Percentiles rank a stretch among this genome's conserved stretches.
phyloP scores from a whole-genome alignment of 2,888 invertebrate species.

The Patella ulyssiponensis region DNA sequence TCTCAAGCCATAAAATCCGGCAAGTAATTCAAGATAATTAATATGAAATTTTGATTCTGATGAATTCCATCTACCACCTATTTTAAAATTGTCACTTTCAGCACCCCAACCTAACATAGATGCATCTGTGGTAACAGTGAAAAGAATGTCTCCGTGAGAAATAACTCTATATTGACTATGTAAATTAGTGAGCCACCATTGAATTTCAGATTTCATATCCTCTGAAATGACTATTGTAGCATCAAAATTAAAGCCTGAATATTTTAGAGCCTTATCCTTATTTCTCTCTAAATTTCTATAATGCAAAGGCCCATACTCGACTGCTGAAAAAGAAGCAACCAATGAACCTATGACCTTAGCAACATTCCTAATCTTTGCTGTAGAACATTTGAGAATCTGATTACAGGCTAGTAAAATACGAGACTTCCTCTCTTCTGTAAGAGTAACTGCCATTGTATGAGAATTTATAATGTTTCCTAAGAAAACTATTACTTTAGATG shows the following conservation, averaged over 20 bases:
- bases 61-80: neutral
- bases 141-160: neutral
- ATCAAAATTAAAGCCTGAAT: neutral
- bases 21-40: conserved; percentile 10
- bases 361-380: neutral
- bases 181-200: no score
- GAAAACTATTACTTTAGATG: neutral
- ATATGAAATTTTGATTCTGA: neutral
- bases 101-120: conserved; percentile 3
- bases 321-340: neutral
- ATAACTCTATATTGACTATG: neutral
- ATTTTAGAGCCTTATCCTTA: neutral
- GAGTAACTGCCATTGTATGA: neutral
- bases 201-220: no score
- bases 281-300: neutral
- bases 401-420: neutral
- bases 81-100: neutral
- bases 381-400: neutral
- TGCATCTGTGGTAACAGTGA: neutral
- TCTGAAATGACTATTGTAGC: no score
- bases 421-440: neutral
- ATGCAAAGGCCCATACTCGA: neutral
- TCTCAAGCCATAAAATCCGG: conserved; percentile 5
- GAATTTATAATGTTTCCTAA: neutral
- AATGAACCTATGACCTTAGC: neutral